A percentile compares a stretch with the other conserved stretches of the same genome.
Conservation (phyloP, 2,797 vertebrate genomes). For the Schizopygopsis malacanthus region DNA sequence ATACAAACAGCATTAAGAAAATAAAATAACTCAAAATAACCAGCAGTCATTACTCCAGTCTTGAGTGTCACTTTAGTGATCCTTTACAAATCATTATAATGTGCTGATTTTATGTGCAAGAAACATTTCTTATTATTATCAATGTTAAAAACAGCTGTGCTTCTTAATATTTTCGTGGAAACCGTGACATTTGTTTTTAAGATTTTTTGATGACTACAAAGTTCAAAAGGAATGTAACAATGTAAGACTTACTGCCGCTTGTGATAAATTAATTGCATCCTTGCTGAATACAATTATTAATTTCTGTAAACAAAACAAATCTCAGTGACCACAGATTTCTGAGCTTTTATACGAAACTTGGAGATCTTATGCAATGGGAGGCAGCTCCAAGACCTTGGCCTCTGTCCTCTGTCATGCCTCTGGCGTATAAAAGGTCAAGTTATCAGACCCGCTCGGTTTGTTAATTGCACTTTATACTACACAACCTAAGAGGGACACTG, state of each 20-base stretch:
- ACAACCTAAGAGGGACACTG: slow-evolving; percentile 4
- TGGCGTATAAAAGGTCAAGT: slow-evolving; percentile 11
- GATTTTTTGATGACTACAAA: not conserved
- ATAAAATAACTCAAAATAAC: not conserved
- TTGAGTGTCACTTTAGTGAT: not conserved
- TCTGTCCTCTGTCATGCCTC: not conserved
- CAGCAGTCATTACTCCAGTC: not conserved
- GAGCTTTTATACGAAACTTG: not conserved
- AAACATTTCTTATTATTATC: not conserved
- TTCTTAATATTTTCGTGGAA: not conserved
- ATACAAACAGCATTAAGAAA: not conserved
- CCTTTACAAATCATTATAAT: not conserved
- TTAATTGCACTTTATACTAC: slow-evolving; percentile 29
- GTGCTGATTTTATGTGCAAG: not conserved
- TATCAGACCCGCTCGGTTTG: not conserved
- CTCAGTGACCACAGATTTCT: not conserved
- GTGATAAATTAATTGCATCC: not conserved
- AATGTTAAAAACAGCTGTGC: not conserved
- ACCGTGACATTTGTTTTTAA: not conserved
- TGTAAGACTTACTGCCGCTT: too few relatives aligned
- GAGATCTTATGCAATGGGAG: not conserved
- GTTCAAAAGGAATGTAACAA: not conserved
- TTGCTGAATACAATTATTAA: not conserved
- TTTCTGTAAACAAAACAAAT: not conserved
- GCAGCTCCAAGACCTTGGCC: not conserved